Percentiles rank a stretch among this genome's conserved stretches.
Conservation (phyloP, 2,797 vertebrate species). For the Crocidura indochinensis region DNA sequence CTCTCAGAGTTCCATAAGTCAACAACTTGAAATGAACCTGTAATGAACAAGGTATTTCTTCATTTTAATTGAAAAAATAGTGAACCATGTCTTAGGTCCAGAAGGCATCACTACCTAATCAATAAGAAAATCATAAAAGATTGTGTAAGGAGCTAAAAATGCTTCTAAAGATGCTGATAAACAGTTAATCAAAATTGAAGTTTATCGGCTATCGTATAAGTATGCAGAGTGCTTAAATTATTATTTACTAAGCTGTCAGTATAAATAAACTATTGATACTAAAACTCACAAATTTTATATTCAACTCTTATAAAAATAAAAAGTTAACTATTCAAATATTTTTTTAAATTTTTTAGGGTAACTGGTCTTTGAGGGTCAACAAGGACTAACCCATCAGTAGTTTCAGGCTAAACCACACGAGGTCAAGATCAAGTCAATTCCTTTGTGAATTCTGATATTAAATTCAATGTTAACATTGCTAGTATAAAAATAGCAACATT, state of each 20-base stretch:
- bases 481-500: neutral
- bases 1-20: slow-evolving; percentile 85
- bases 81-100: neutral
- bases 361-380: neutral
- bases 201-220: neutral
- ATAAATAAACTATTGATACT: slow-evolving; percentile 47
- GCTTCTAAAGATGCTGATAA: slow-evolving; percentile 54
- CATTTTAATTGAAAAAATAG: slow-evolving; percentile 83
- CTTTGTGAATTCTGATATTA: neutral
- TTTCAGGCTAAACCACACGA: neutral
- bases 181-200: slow-evolving; percentile 59
- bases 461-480: neutral
- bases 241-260: neutral
- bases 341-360: slow-evolving; percentile 29
- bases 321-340: neutral
- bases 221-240: neutral
- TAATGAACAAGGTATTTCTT: slow-evolving; percentile 83
- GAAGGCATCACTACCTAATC: slow-evolving; percentile 55
- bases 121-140: slow-evolving; percentile 69
- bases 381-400: neutral
- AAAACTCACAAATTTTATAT: neutral
- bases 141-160: slow-evolving; percentile 29
- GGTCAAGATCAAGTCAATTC: neutral
- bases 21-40: slow-evolving; percentile 86
- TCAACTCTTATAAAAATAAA: neutral